Evolutionary conservation across 2,113 vertebrate species (phyloP).

Genomic region (Turnix velox): DNA sequence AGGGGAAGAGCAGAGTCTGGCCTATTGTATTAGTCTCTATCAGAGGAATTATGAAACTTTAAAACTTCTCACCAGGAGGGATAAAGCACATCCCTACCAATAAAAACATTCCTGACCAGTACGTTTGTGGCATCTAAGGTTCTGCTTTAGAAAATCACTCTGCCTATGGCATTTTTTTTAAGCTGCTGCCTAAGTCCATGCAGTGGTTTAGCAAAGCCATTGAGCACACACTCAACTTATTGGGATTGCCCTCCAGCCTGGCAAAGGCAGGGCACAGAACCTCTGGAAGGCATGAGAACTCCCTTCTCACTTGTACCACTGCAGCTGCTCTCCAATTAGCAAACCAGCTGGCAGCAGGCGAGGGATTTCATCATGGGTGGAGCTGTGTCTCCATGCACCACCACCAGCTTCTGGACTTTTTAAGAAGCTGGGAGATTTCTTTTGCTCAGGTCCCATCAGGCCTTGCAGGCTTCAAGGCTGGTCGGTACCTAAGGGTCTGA

Average conservation of each 20-base stretch:
- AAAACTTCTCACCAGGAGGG: neutral
- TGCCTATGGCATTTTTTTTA: neutral
- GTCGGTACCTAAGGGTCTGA: neutral
- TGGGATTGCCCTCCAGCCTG: neutral
- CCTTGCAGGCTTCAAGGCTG: neutral
- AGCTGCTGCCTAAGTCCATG: neutral
- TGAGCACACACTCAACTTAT: neutral
- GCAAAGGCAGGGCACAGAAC: neutral
- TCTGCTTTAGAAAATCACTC: neutral
- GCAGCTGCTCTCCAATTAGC: neutral
- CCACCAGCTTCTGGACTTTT: neutral
- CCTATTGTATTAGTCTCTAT: neutral
- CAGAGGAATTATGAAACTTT: neutral
- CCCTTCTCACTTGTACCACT: neutral
- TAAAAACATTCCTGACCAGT: neutral
- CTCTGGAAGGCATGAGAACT: neutral
- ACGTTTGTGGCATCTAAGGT: neutral
- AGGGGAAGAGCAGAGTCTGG: neutral
- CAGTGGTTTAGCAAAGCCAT: neutral
- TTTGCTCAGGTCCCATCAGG: neutral
- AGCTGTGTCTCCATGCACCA: neutral
- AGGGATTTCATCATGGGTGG: neutral
- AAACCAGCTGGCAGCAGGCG: neutral
- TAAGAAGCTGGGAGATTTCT: neutral
- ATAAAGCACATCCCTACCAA: neutral